Evolutionary conservation across 2,888 invertebrate genomes (phyloP), one percentile per base, ranked within the genome.

Genomic region (Agrotis clavis): DNA sequence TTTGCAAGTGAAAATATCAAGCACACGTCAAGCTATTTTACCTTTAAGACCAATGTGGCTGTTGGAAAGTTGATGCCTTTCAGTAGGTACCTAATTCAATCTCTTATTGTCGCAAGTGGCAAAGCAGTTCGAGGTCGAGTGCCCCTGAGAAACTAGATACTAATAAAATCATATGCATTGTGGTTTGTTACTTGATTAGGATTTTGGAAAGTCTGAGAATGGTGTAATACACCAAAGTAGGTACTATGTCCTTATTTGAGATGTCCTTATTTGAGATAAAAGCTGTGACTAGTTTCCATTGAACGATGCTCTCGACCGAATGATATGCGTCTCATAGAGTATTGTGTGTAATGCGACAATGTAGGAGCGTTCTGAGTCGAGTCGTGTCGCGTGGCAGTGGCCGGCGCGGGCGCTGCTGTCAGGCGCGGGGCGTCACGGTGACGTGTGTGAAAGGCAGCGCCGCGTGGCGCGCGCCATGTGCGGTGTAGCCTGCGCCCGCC

Each of bases 401-500:
- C 63, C 19, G 53, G 63, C 60, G 57, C 62, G 30, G 25, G 74
- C 64, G 67, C 18, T 47, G 74, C 71, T 73, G 82, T 77, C 69
- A 70, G 74, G 56, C 47, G 70, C 74, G 76, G 75, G 77, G 51
- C 65, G 83, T 83, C 86, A 72, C 76, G 90, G 74, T 90, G 91
- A 90, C 90, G 92, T 91, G 91, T 91, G 90, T 86, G 88, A 88
- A 85, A 88, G 91, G 88, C 75, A 79, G 83, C 79, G 88, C 89
- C 90, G 91, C 90, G 91, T 89, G 91, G 92, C 88, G 84, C 87
- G 82, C 82, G 71, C 68, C 76, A 68, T 71, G 82, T 76, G 92
- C 87, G 81, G 86, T 41, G 30, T 25, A 16, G 69, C 48, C 68
- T 7, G 69, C 69, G 56, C 48, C 79, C 83, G 63, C 73, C 82